Conservation (phyloP, 2,113 vertebrate species). For the Oenanthe melanoleuca region DNA sequence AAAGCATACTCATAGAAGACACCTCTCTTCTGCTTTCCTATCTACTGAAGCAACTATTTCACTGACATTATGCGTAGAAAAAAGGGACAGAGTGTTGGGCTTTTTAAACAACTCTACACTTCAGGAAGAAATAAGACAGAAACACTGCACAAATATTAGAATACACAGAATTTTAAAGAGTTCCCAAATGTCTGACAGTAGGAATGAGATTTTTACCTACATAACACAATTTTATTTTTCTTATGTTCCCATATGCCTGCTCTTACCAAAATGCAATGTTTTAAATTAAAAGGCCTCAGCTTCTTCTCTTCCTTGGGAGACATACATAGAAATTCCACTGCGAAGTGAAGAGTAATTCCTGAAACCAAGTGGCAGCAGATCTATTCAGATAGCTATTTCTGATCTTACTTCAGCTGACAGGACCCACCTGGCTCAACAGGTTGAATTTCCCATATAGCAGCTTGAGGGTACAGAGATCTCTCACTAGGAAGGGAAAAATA, state of each 20-base stretch:
- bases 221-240: not conserved
- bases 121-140: not conserved
- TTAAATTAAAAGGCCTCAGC: not conserved
- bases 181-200: not conserved
- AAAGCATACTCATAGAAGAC: not conserved
- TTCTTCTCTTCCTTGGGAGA: not conserved
- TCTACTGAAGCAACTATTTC: not conserved
- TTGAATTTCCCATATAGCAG: accelerated
- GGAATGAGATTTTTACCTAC: not conserved
- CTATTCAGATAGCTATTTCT: not conserved
- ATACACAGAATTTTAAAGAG: not conserved
- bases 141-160: not conserved
- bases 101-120: not conserved
- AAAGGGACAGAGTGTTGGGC: not conserved
- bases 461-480: not conserved
- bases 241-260: not conserved
- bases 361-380: not conserved
- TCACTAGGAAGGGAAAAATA: not conserved
- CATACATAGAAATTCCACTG: not conserved
- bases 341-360: not conserved
- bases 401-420: not conserved
- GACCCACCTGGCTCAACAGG: not conserved
- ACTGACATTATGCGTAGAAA: not conserved
- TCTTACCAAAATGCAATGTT: not conserved
- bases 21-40: not conserved